A percentile compares a stretch with the other conserved stretches of the same genome.
Evolutionary conservation across 2,888 invertebrate genomes (phyloP).

Genomic region (Pandemis corylana): DNA sequence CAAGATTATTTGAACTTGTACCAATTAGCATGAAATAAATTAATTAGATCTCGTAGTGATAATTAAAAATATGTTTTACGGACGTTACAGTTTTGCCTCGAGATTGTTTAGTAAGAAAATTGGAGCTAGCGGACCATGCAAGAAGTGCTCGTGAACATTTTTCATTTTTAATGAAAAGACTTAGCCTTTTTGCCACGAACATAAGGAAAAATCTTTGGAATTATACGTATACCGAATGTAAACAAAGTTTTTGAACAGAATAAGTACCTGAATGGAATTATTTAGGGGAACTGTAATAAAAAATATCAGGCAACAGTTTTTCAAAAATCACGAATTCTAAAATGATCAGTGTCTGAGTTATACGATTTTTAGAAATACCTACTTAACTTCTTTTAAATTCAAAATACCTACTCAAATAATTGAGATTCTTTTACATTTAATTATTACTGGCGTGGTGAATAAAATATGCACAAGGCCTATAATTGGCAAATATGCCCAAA

Average conservation of each 20-base stretch:
- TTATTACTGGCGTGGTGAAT: not conserved
- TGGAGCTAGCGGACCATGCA: conserved; percentile 68
- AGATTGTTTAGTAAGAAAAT: conserved; percentile 45
- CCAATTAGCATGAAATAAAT: conserved; percentile 50
- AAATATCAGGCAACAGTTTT: no score
- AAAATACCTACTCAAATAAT: no score
- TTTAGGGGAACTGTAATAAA: no score
- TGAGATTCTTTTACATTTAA: no score
- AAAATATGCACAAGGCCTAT: conserved; percentile 11
- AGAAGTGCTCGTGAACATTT: conserved; percentile 49
- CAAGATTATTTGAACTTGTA: conserved; percentile 49
- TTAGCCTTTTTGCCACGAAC: conserved; percentile 25
- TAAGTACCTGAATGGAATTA: no score
- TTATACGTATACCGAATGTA: no score
- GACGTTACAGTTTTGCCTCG: conserved; percentile 23
- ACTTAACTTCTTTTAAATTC: no score
- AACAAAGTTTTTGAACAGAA: no score
- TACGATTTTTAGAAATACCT: no score
- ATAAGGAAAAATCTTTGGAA: no score
- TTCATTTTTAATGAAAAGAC: conserved; percentile 29
- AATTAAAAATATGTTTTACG: conserved; percentile 20
- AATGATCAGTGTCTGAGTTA: no score
- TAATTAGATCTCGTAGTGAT: conserved; percentile 30
- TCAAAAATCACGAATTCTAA: no score
- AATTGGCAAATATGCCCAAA: conserved; percentile 14